Base-by-base conservation (phyloP, 2,797 vertebrate species). In the Pseudopleuronectes americanus region DNA sequence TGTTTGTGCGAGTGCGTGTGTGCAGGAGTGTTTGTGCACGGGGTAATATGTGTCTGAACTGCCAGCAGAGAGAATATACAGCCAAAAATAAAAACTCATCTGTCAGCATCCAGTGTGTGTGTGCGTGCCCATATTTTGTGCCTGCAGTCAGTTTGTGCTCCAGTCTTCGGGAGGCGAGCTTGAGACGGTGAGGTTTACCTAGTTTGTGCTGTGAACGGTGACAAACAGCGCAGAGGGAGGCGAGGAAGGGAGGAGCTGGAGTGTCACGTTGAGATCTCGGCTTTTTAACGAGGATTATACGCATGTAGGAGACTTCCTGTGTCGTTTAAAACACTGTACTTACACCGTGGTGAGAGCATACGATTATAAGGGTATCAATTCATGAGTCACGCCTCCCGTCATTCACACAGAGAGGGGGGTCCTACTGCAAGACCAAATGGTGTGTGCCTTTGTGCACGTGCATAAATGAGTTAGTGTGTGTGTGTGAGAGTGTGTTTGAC, bases 51-150 rank as follows among this genome's bases (percentile, higher is more conserved):
- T 91, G 87, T 91, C 85, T 91, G 80, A 90, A 86, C 84, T 92
- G 91, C 90, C 85, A 91, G 86, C 77, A 65, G 84, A 82, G 90
- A 90, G 74, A 86, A 91, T 86, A 84, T 88, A 91, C 81, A 84
- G 88, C 90, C 90, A 84, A 89, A 93, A 93, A 93, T 93, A 93
- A 93, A 93, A 92, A 83, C 83, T 90, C 85, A 89, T 89, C 89
- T 87, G 90, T 93, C 92, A 93, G 91, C 92, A 93, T 83, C 69
- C 74, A 78, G 75, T 73, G 41, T 49, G 65, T 57, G 70, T 84
- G 65, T 74, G 73, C 48, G 76, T 31, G 8, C 12, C 57, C 74
- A 56, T 78, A 72, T 79, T 87, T 83, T 73, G 74, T 84, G 80
- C 84, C 83, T 72, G 74, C 75, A 52, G 82, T 84, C 77, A 70